Conservation (phyloP, 2,113 vertebrate genomes). For the Pedetes capensis region DNA sequence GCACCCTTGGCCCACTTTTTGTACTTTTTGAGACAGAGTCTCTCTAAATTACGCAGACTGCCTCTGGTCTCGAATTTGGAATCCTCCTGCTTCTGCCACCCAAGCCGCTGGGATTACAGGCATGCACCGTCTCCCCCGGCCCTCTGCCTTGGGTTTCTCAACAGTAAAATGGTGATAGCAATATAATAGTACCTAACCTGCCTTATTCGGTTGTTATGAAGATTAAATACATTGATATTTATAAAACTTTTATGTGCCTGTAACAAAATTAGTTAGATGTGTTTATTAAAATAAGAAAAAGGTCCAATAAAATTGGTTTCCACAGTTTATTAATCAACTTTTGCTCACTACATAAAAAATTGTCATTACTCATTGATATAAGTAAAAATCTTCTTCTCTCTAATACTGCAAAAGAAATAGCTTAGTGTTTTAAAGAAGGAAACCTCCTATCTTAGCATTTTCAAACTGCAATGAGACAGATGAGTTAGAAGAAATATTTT, state of each 20-base stretch:
- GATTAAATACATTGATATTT: slow-evolving; percentile 7
- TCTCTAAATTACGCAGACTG: too few relatives aligned
- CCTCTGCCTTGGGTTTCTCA: background rate
- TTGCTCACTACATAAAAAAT: background rate
- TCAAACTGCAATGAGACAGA: background rate
- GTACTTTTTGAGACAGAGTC: too few relatives aligned
- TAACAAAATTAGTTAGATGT: background rate
- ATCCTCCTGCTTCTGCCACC: too few relatives aligned
- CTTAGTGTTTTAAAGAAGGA: background rate
- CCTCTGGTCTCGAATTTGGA: too few relatives aligned
- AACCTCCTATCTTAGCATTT: background rate
- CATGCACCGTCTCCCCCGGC: too few relatives aligned
- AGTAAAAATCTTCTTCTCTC: background rate
- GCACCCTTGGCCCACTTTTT: too few relatives aligned
- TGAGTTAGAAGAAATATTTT: background rate
- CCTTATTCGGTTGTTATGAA: background rate
- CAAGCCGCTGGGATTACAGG: too few relatives aligned
- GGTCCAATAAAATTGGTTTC: background rate
- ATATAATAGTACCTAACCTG: background rate
- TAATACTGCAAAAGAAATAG: background rate
- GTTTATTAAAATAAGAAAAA: background rate
- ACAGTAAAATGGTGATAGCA: background rate
- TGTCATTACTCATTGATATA: slow-evolving; percentile 1
- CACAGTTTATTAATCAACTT: background rate
- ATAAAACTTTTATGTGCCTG: background rate